phyloP scores from a whole-genome alignment of 2,888 invertebrate species.

The Drosophila monieri region DNA sequence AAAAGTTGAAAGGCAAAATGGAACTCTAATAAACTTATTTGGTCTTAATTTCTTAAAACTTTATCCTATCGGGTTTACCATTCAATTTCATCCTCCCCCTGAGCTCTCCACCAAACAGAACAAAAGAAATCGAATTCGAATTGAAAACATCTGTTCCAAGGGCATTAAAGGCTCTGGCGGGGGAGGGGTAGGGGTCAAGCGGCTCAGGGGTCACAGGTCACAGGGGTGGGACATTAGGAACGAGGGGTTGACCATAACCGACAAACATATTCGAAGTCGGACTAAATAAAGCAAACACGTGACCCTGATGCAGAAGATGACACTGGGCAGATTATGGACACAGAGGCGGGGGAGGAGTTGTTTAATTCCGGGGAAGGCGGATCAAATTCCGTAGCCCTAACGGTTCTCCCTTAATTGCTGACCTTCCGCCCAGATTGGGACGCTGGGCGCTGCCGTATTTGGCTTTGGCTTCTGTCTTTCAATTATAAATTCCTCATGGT shows the following conservation, averaged over 20 bases:
- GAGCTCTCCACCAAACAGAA: slow-evolving; percentile 5
- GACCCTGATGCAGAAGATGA: slow-evolving; percentile 64
- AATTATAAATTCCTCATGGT: slow-evolving; percentile 77
- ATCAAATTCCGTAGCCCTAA: slow-evolving; percentile 42
- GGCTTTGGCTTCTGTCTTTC: slow-evolving; percentile 59
- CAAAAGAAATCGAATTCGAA: slow-evolving; percentile 36
- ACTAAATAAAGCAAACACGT: slow-evolving; percentile 44
- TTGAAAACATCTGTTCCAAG: slow-evolving; percentile 68
- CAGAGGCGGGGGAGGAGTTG: neutral
- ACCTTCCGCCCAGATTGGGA: slow-evolving; percentile 55
- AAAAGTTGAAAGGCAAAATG: neutral
- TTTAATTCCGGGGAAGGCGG: slow-evolving; percentile 1
- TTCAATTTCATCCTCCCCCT: slow-evolving; percentile 8
- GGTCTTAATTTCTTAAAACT: slow-evolving; percentile 10
- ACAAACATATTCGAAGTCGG: slow-evolving; percentile 28
- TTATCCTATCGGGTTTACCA: neutral
- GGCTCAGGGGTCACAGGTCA: slow-evolving; percentile 24
- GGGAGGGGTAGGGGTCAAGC: slow-evolving; percentile 10
- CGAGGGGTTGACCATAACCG: slow-evolving; percentile 26
- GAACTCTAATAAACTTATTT: slow-evolving; percentile 13
- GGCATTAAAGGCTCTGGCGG: slow-evolving; percentile 62
- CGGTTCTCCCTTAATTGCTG: slow-evolving; percentile 62
- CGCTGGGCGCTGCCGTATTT: slow-evolving; percentile 43
- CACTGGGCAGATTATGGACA: slow-evolving; percentile 51
- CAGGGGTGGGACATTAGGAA: slow-evolving; percentile 1